phyloP scores from a whole-genome alignment of 2,797 vertebrate species.

The Micropoecilia bifurca region DNA sequence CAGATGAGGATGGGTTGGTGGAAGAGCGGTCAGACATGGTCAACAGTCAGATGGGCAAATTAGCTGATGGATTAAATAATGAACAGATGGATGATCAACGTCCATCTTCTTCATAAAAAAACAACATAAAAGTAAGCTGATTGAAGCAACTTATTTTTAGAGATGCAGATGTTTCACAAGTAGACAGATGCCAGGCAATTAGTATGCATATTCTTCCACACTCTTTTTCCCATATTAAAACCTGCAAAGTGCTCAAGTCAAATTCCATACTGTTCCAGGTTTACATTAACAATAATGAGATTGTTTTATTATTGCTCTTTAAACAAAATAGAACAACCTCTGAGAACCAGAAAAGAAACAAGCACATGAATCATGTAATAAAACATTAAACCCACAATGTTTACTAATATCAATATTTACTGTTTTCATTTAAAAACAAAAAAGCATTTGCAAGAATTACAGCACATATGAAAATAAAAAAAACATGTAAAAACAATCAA shows the following conservation, averaged over 20 bases:
- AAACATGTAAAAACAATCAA: conserved; percentile 27
- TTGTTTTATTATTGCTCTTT: background rate
- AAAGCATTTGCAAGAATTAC: conserved; percentile 16
- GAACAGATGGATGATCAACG: background rate
- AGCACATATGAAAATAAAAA: conserved; percentile 11
- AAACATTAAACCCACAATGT: conserved; percentile 20
- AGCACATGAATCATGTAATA: background rate
- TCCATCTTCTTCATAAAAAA: background rate
- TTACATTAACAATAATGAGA: background rate
- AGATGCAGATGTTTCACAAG: background rate
- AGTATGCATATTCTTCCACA: background rate
- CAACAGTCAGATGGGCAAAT: background rate
- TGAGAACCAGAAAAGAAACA: background rate
- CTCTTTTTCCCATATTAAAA: background rate
- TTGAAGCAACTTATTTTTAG: background rate
- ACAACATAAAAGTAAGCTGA: background rate
- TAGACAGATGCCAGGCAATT: background rate
- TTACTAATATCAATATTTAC: conserved; percentile 31
- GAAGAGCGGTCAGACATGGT: background rate
- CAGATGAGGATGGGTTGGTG: background rate
- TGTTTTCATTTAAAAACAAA: conserved; percentile 34
- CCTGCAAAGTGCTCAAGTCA: background rate
- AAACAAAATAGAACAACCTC: background rate
- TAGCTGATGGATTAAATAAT: background rate
- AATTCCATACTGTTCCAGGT: background rate